Percentiles rank a stretch among this genome's conserved stretches.
Conservation (phyloP, 2,113 vertebrate species). For the Ceyx melanurus region DNA sequence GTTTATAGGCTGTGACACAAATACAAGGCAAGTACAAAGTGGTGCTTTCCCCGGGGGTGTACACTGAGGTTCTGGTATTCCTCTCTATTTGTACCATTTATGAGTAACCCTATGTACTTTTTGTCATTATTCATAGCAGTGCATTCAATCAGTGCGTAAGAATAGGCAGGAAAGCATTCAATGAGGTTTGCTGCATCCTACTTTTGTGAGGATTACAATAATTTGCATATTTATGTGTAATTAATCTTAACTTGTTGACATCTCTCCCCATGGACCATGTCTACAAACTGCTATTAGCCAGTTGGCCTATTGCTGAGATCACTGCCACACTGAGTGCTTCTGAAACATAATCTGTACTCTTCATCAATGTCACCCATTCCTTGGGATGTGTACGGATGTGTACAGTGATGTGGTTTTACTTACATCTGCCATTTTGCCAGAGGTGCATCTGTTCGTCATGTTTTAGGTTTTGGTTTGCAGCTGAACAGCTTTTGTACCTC, state of each 20-base stretch:
- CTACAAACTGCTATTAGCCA: not conserved
- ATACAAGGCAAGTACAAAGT: not conserved
- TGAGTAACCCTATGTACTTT: not conserved
- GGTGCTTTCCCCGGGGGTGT: not conserved
- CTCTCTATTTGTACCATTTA: not conserved
- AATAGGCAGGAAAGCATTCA: not conserved
- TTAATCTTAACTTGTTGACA: not conserved
- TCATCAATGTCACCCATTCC: not conserved
- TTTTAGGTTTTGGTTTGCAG: not conserved
- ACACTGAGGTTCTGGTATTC: not conserved
- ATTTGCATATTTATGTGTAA: not conserved
- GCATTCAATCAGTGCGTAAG: not conserved
- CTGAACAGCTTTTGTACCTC: not conserved
- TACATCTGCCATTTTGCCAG: not conserved
- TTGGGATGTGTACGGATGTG: not conserved
- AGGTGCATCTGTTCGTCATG: not conserved
- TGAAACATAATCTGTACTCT: not conserved
- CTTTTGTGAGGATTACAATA: not conserved
- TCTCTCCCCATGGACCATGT: not conserved
- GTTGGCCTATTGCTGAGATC: not conserved
- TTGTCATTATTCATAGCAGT: not conserved
- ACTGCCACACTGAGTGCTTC: not conserved
- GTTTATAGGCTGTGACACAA: not conserved
- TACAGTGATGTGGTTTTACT: not conserved
- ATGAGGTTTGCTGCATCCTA: not conserved